Base-by-base conservation (phyloP, 1,140 invertebrate species). In the Sarcophaga bullata region DNA sequence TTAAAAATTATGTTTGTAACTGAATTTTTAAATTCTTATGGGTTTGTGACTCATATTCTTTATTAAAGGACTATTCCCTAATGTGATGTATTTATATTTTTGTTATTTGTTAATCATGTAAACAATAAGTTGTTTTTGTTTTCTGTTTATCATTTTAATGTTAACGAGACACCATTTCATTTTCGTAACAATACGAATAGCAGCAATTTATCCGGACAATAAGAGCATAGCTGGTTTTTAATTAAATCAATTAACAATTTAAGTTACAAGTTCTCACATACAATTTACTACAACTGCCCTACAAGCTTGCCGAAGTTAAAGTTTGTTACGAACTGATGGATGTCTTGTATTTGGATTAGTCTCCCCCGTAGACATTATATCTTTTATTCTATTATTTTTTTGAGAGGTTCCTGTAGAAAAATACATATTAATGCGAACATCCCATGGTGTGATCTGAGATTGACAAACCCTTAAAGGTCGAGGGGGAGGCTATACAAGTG, bases 191-290 rank as follows among this genome's bases (percentile, higher is more conserved):
- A 72, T 17, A 9, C 19, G 8, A n/a, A 72, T 72, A 9, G n/a
- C 25, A 10, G 68, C 68, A 72, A 72, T 25, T 72, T 17, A 72
- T 72, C 72, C n/a, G 3, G 72, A 72, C 8, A 4, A 25, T 13
- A n/a, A 11, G 72, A 84, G 80, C 84, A 13, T 82, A 83, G 82
- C 80, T n/a, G 84, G 82, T 7, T 37, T 80, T 13, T 84, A 48
- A 68, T 84, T 11, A 84, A 37, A 37, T 2, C 25, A 83, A 52
- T 54, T 49, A 7, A 75, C 19, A 46, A 37, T n/a, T 73, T 46
- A 13, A 46, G 8, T n/a, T 73, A 25, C 13, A 73, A 25, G 72
- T 46, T 46, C 11, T 46, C 3, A n/a, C 25, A 46, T 13, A 11
- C 72, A 37, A 46, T 73, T 17, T 68, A 54, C 19, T 47, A 83